These are phyloP conservation scores for Tonatia bakeri DNA, from an alignment of 2,113 vertebrate genomes.

Conservation along the genomic window DNA sequence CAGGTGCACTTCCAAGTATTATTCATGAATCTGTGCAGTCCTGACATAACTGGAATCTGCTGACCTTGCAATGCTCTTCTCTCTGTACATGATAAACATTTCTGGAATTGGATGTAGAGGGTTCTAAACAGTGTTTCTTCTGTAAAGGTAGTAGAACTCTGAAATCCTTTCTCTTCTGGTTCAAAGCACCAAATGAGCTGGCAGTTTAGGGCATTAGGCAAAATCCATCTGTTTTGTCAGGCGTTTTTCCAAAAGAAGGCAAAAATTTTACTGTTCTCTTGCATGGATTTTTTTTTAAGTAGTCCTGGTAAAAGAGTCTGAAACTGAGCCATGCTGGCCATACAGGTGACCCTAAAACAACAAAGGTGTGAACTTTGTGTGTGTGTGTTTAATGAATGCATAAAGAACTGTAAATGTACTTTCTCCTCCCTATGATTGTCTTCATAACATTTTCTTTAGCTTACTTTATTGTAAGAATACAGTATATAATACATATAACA, in stretches of 20 bases:
- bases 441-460: background rate
- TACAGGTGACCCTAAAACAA: background rate
- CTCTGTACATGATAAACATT: background rate
- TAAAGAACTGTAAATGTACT: background rate
- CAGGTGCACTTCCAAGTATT: background rate
- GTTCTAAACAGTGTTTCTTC: background rate
- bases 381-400: background rate
- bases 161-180: background rate
- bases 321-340: background rate
- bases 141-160: background rate
- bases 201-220: background rate
- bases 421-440: background rate
- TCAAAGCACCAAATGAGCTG: background rate
- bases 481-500: background rate
- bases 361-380: background rate
- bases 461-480: background rate
- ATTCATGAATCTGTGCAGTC: background rate
- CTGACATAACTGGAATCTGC: background rate
- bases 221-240: conserved; percentile 33
- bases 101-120: background rate
- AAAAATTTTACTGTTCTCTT: conserved; percentile 22
- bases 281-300: background rate
- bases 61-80: background rate
- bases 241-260: background rate
- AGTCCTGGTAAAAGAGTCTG: background rate